Evolutionary conservation across 2,113 vertebrate species (phyloP).

Genomic region (Cygnus buccinator): DNA sequence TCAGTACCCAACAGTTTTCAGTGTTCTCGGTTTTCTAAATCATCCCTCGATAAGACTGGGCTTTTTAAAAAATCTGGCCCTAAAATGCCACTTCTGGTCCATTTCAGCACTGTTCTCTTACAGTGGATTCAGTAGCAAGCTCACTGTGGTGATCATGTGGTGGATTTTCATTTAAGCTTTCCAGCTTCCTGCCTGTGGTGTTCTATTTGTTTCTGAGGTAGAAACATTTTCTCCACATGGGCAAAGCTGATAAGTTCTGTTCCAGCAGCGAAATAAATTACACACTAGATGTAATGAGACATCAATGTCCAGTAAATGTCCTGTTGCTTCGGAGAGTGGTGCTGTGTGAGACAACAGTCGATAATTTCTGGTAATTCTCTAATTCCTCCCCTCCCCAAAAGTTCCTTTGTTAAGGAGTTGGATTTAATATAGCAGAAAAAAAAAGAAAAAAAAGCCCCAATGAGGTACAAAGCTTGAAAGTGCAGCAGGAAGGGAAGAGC

Average conservation of each 20-base stretch:
- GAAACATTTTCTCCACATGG: constrained; percentile 78
- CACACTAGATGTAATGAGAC: constrained; percentile 78
- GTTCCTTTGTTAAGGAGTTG: constrained; percentile 37
- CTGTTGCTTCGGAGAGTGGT: constrained; percentile 62
- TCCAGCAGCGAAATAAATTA: constrained; percentile 84
- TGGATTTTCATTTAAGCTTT: constrained; percentile 76
- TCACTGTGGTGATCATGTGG: constrained; percentile 28
- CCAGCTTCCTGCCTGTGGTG: constrained; percentile 69
- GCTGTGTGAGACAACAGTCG: constrained; percentile 45
- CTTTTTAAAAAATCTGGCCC: neutral
- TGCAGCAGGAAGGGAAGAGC: neutral
- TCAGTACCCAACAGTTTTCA: neutral
- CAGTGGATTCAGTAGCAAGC: neutral
- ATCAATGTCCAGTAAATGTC: constrained; percentile 72
- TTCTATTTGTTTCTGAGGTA: constrained; percentile 75
- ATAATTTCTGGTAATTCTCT: constrained; percentile 78
- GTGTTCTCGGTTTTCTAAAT: neutral
- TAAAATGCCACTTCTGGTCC: neutral
- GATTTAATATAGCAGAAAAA: neutral
- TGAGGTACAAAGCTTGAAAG: neutral
- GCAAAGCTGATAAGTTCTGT: constrained; percentile 77
- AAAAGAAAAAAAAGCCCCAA: neutral
- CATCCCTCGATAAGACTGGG: neutral
- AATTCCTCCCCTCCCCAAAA: constrained; percentile 27
- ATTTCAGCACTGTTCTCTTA: neutral